Evolutionary conservation across 2,797 vertebrate genomes (phyloP).

Genomic region (Iguana delicatissima): DNA sequence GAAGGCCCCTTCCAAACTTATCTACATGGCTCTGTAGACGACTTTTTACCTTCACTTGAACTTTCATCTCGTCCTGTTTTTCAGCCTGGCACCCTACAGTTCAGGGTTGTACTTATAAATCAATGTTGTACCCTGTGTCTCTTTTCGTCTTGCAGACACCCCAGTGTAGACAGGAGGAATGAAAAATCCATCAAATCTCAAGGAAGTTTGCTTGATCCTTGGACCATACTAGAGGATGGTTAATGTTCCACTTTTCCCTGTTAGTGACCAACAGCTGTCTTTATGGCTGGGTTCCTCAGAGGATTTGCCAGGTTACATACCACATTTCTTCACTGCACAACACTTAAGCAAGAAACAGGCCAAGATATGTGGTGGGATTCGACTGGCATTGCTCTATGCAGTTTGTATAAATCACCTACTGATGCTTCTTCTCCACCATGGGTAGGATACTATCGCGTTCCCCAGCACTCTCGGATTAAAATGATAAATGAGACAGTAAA

Average conservation of each 20-base stretch:
- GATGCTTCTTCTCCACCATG: background rate
- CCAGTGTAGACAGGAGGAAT: slow-evolving; percentile 16
- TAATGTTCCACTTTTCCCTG: slow-evolving; percentile 39
- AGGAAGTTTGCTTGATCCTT: slow-evolving; percentile 41
- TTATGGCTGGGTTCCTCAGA: slow-evolving; percentile 24
- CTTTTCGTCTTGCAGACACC: slow-evolving; percentile 1
- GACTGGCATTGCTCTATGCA: background rate
- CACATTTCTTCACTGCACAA: slow-evolving; percentile 20
- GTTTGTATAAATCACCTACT: background rate
- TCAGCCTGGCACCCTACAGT: background rate
- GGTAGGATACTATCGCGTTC: background rate
- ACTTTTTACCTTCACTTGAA: slow-evolving; percentile 60
- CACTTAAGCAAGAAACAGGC: slow-evolving; percentile 11
- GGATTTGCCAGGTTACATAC: slow-evolving; percentile 8
- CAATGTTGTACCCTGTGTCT: background rate
- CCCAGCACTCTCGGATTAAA: slow-evolving; percentile 9
- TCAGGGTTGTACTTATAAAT: background rate
- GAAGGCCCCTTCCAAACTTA: background rate
- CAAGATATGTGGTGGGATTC: background rate
- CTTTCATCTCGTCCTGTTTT: slow-evolving; percentile 40
- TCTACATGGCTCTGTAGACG: background rate
- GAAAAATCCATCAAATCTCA: slow-evolving; percentile 39
- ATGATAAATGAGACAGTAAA: slow-evolving; percentile 1
- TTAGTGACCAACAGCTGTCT: slow-evolving; percentile 25
- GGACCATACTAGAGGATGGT: slow-evolving; percentile 22